phyloP scores from a whole-genome alignment of 2,797 vertebrate genomes.

The Nannoperca obscura region DNA sequence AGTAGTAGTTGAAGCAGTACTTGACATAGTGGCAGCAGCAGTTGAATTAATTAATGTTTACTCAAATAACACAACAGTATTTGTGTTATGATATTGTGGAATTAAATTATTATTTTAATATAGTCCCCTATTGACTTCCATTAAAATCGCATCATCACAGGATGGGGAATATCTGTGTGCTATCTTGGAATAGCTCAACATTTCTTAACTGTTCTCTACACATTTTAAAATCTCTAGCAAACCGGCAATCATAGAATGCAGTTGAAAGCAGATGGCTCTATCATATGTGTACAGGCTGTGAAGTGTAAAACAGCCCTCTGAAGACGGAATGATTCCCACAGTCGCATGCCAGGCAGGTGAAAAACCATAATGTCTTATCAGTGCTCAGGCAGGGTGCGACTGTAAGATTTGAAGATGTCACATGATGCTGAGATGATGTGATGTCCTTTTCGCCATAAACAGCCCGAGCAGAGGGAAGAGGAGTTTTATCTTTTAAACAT shows the following conservation, averaged over 20 bases:
- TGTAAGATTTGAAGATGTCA: constrained; percentile 28
- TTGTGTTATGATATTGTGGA: too few species aligned
- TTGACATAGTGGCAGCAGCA: too few species aligned
- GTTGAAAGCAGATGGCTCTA: constrained; percentile 51
- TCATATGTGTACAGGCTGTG: constrained; percentile 49
- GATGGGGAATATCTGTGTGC: neutral
- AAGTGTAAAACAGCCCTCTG: constrained; percentile 44
- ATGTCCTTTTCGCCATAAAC: constrained; percentile 40
- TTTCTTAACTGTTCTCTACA: constrained; percentile 14
- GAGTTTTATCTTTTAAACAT: constrained; percentile 49
- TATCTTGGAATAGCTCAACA: constrained; percentile 4
- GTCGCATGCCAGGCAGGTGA: constrained; percentile 52
- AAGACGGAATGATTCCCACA: constrained; percentile 41
- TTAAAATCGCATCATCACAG: neutral
- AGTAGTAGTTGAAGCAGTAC: too few species aligned
- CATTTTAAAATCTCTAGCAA: constrained; percentile 44
- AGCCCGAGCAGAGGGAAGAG: constrained; percentile 1
- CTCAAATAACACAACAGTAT: too few species aligned
- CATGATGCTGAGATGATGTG: constrained; percentile 29
- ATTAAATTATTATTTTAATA: too few species aligned
- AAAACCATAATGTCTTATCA: constrained; percentile 59
- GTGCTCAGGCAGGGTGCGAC: constrained; percentile 34
- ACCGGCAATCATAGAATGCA: constrained; percentile 41
- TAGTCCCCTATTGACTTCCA: too few species aligned
- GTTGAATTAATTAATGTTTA: too few species aligned